phyloP scores from a whole-genome alignment of 2,888 invertebrate genomes.

The Tiphia femorata region DNA sequence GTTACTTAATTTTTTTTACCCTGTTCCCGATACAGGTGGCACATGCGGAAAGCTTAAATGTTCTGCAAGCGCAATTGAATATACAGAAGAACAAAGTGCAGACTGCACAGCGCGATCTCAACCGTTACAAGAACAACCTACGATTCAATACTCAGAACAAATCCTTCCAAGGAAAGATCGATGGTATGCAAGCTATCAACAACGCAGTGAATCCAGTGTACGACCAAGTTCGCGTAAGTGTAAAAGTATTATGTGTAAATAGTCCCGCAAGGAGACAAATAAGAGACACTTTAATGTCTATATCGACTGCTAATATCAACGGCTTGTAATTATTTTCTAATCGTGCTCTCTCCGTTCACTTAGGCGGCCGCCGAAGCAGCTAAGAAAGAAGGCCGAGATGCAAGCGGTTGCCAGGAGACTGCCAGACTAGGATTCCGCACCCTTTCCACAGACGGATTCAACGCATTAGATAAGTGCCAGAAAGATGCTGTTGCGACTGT shows the following conservation, averaged over 20 bases:
- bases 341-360: too few species aligned
- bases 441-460: background rate
- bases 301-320: background rate
- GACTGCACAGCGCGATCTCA: too few species aligned
- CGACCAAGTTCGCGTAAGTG: slow-evolving; percentile 6
- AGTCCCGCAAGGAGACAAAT: background rate
- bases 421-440: background rate
- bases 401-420: slow-evolving; percentile 1
- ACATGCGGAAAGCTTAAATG: too few species aligned
- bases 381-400: slow-evolving; percentile 8
- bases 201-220: background rate
- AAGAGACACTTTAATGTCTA: background rate
- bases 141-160: too few species aligned
- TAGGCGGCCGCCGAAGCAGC: slow-evolving; percentile 4
- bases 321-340: background rate
- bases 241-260: background rate
- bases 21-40: too few species aligned
- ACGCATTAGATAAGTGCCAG: background rate
- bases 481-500: too few species aligned
- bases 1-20: too few species aligned
- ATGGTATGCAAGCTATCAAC: background rate
- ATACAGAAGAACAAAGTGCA: too few species aligned
- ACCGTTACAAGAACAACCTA: too few species aligned
- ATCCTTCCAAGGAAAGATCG: too few species aligned
- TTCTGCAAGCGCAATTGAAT: too few species aligned